Evolutionary conservation across 2,113 vertebrate genomes (phyloP).

Genomic region (Barbus barbus): DNA sequence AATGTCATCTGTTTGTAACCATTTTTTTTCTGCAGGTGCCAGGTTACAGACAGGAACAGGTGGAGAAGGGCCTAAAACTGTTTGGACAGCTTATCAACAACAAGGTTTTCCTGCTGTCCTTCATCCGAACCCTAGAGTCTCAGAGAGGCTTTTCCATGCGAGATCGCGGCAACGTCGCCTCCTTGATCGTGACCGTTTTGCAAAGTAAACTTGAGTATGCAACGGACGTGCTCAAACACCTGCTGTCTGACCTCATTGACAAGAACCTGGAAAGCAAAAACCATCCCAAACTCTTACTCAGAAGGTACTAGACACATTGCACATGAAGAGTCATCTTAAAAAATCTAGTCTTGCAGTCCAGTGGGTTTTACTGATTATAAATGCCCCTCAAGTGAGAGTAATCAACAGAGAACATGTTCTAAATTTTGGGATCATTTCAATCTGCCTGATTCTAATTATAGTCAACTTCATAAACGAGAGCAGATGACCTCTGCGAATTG

Average conservation of each 20-base stretch:
- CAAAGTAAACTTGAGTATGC: slow-evolving; percentile 97
- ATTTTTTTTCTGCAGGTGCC: slow-evolving; percentile 80
- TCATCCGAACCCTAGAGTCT: slow-evolving; percentile 94
- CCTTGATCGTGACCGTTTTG: slow-evolving; percentile 94
- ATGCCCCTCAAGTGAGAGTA: background rate
- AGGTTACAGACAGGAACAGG: slow-evolving; percentile 93
- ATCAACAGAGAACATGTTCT: slow-evolving; percentile 16
- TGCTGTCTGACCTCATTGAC: slow-evolving; percentile 96
- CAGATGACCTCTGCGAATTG: slow-evolving; percentile 30
- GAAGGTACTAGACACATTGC: slow-evolving; percentile 78
- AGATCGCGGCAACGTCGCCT: slow-evolving; percentile 95
- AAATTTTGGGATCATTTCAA: slow-evolving; percentile 21
- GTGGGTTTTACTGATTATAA: slow-evolving; percentile 15
- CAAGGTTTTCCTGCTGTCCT: slow-evolving; percentile 93
- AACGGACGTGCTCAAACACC: slow-evolving; percentile 95
- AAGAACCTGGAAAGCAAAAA: slow-evolving; percentile 99
- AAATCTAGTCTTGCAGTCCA: background rate
- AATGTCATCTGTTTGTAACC: background rate
- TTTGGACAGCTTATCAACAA: slow-evolving; percentile 98
- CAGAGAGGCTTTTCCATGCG: slow-evolving; percentile 98
- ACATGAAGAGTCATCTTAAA: background rate
- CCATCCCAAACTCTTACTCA: slow-evolving; percentile 93
- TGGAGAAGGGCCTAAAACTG: slow-evolving; percentile 94
- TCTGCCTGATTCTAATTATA: slow-evolving; percentile 33
- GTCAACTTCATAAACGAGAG: background rate